These are phyloP conservation scores for Drosophila prosaltans DNA, from an alignment of 1,140 invertebrate genomes.

Conservation along the genomic window DNA sequence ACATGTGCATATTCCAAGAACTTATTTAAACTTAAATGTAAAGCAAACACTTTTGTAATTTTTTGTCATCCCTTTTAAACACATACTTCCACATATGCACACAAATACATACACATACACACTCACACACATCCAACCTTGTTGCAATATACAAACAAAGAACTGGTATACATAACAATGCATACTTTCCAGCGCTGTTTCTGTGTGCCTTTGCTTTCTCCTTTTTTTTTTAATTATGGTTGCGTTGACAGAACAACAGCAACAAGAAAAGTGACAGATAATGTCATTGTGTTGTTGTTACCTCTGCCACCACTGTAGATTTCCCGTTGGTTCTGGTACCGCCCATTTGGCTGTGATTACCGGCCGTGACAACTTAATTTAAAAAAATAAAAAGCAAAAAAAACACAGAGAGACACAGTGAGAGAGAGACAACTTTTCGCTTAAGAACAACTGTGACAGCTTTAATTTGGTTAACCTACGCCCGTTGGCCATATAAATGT, in stretches of 20 bases:
- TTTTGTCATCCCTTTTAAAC: conserved; percentile 3
- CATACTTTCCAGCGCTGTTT: conserved; percentile 9
- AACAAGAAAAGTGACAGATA: conserved; percentile 43
- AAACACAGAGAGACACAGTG: conserved; percentile 11
- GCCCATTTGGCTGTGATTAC: conserved; percentile 43
- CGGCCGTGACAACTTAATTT: conserved; percentile 60
- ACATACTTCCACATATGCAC: neutral
- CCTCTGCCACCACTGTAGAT: neutral
- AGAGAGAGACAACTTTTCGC: neutral
- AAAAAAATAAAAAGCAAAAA: conserved; percentile 38
- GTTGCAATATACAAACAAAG: conserved; percentile 6
- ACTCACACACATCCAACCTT: neutral
- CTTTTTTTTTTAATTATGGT: conserved; percentile 57
- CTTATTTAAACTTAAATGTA: neutral
- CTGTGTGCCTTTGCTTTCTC: neutral
- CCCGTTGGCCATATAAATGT: conserved; percentile 27
- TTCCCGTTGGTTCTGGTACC: conserved; percentile 15
- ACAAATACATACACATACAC: neutral
- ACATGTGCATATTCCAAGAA: neutral
- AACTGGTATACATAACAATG: neutral
- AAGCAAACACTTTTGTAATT: neutral
- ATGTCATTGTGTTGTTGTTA: conserved; percentile 32
- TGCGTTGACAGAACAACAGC: conserved; percentile 35
- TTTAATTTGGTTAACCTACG: conserved; percentile 56
- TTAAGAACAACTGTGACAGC: conserved; percentile 18